Conservation (phyloP, 2,797 vertebrate genomes). For the Anabacerthia variegaticeps region DNA sequence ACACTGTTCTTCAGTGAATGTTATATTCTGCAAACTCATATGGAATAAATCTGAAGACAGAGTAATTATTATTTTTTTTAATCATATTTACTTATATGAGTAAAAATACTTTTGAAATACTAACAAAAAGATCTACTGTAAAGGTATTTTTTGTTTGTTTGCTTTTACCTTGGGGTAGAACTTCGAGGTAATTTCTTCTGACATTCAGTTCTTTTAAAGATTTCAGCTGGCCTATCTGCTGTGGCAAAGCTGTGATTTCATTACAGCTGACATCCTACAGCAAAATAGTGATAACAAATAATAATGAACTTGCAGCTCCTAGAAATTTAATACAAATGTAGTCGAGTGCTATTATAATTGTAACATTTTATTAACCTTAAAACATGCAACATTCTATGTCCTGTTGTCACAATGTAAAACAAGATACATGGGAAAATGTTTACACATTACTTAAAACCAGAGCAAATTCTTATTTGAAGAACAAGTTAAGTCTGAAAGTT, state of each 20-base stretch:
- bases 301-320: background rate
- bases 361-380: background rate
- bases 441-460: background rate
- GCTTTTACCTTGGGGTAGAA: conserved; percentile 90
- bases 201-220: conserved; percentile 89
- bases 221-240: conserved; percentile 87
- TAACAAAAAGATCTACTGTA: background rate
- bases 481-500: background rate
- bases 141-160: background rate
- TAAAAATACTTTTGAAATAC: background rate
- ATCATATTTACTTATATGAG: background rate
- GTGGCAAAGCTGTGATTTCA: conserved; percentile 91
- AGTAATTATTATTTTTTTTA: background rate
- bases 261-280: conserved; percentile 96
- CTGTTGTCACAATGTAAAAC: background rate
- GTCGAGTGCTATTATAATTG: background rate
- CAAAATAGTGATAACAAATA: background rate
- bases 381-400: background rate
- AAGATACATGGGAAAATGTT: background rate
- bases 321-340: background rate
- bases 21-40: background rate
- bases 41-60: background rate
- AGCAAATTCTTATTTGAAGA: background rate
- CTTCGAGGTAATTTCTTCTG: conserved; percentile 90
- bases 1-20: background rate